These are phyloP conservation scores for Ellobius talpinus DNA, from an alignment of 2,113 vertebrate genomes.

Conservation along the genomic window DNA sequence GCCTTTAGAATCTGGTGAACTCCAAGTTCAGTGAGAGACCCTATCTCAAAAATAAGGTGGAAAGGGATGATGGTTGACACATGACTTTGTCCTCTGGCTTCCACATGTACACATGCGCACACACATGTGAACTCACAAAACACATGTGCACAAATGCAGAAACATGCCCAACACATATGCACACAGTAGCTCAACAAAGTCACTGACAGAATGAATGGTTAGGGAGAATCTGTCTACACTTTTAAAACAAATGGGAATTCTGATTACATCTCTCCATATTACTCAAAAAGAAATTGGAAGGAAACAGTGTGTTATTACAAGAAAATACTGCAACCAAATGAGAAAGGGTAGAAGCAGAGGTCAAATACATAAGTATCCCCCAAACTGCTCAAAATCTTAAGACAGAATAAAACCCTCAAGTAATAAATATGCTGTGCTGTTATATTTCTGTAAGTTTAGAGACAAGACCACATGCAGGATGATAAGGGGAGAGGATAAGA, in stretches of 20 bases:
- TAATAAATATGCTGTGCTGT: background rate
- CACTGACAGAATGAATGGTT: background rate
- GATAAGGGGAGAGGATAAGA: background rate
- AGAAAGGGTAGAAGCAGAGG: background rate
- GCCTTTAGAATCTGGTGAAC: background rate
- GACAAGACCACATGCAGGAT: constrained; percentile 34
- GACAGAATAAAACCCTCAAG: background rate
- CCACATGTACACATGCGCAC: background rate
- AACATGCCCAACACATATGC: background rate
- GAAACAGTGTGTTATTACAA: background rate
- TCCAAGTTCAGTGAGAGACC: background rate
- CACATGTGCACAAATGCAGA: background rate
- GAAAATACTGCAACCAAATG: background rate
- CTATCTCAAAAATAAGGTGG: background rate
- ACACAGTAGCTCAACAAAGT: background rate
- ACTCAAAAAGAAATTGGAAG: background rate
- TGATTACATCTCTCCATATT: background rate
- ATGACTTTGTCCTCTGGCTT: background rate
- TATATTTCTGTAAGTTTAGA: background rate
- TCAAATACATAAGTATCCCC: background rate
- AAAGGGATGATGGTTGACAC: background rate
- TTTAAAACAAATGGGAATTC: background rate
- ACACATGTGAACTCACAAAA: background rate
- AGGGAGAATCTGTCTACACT: background rate
- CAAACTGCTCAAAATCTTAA: background rate